Evolutionary conservation across 2,888 invertebrate genomes (phyloP).

Genomic region (Ophion costatus): DNA sequence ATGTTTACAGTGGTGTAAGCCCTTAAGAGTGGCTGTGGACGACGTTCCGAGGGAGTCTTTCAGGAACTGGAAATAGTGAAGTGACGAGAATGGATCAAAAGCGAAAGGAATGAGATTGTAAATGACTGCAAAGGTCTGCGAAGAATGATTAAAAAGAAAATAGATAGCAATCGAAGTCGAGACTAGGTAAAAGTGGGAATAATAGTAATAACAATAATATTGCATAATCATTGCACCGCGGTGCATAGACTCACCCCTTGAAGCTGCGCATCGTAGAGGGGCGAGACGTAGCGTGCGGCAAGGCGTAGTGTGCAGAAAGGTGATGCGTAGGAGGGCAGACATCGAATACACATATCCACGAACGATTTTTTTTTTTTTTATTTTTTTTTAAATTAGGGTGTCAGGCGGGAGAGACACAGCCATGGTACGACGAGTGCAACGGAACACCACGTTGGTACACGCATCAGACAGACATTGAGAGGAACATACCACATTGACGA

Average conservation of each 20-base stretch:
- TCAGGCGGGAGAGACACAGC: constrained; percentile 79
- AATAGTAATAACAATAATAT: constrained; percentile 7
- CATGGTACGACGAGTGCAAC: constrained; percentile 77
- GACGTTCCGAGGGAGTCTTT: too few relatives aligned
- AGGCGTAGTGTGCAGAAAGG: constrained; percentile 81
- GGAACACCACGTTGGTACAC: constrained; percentile 76
- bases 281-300: constrained; percentile 77
- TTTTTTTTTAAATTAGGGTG: constrained; percentile 69
- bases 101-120: too few relatives aligned
- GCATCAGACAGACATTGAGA: constrained; percentile 77
- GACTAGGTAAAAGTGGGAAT: neutral
- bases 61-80: too few relatives aligned
- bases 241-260: constrained; percentile 80
- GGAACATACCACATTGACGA: constrained; percentile 76
- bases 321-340: constrained; percentile 81
- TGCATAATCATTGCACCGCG: constrained; percentile 42
- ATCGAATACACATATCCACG: constrained; percentile 81
- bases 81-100: too few relatives aligned
- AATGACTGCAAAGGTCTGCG: too few relatives aligned
- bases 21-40: too few relatives aligned
- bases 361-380: constrained; percentile 66
- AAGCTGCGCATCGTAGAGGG: constrained; percentile 78
- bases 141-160: neutral
- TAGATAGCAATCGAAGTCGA: neutral
- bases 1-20: too few relatives aligned